These are phyloP conservation scores for Mus spicilegus DNA, from an alignment of 2,113 vertebrate genomes.

Conservation along the genomic window DNA sequence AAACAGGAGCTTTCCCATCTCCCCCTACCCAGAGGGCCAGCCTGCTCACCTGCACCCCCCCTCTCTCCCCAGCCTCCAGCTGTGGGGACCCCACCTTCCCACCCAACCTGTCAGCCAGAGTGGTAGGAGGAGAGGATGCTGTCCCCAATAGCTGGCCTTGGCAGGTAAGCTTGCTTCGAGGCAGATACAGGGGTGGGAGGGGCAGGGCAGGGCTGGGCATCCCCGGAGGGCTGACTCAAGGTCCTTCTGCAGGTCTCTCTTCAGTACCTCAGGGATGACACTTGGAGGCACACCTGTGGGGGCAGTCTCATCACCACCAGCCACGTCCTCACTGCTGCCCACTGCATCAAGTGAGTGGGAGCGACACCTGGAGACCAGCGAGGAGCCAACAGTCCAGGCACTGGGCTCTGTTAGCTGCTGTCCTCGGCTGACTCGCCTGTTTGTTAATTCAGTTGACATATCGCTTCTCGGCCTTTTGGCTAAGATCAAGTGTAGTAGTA, in stretches of 20 bases:
- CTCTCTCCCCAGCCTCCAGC: conserved; percentile 87
- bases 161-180: conserved; percentile 88
- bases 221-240: not conserved
- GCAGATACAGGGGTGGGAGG: fast-evolving
- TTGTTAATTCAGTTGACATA: not conserved
- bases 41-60: not conserved
- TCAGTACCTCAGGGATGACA: conserved; percentile 85
- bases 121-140: conserved; percentile 92
- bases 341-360: conserved; percentile 91
- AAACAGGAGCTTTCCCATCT: too few relatives aligned
- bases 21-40: too few relatives aligned
- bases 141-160: conserved; percentile 95
- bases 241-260: conserved; percentile 89
- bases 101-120: conserved; percentile 85
- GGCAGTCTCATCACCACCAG: conserved; percentile 89
- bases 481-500: too few relatives aligned
- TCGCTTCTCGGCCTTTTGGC: too few relatives aligned
- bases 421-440: fast-evolving
- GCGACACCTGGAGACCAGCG: fast-evolving
- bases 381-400: not conserved
- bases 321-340: conserved; percentile 94
- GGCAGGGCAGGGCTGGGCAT: fast-evolving
- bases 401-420: not conserved
- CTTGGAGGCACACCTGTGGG: conserved; percentile 92
- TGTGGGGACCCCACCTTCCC: conserved; percentile 89